Evolutionary conservation across 2,797 vertebrate genomes (phyloP), one percentile per base, ranked within the genome.

Genomic region (Xyrichtys novacula): DNA sequence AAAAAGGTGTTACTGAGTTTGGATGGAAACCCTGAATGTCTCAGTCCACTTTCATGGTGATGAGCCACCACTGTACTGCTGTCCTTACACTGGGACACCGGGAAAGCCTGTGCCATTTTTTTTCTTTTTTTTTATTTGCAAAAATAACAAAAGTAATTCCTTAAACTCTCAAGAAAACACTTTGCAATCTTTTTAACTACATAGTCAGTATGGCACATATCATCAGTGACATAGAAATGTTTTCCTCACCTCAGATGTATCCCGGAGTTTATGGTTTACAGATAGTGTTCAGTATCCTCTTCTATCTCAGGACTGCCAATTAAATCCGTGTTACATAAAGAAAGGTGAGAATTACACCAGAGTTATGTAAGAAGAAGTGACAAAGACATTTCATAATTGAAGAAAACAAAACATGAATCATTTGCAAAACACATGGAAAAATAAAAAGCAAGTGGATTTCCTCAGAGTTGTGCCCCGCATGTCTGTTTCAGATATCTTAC

Each of bases 321-420:
- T 50, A 43, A 29, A 60, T 58, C 17, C 5, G 3, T 20, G 17
- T 59, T 66, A 60, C 38, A 36, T 65, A 46, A 70, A 73, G 23
- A 50, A 36, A 67, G 25, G 20, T 53, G 62, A 31, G 32, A 68
- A 32, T 56, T n/a, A 31, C 19, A 25, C 68, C 34, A 54, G 12
- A 69, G 17, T 52, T 55, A 44, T 40, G 34, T 36, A 57, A 60
- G 10, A 6, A 39, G 39, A 47, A 22, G 22, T 62, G 61, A 59
- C 34, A 26, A 20, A 34, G 38, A 55, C 31, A 10, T 71, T 50
- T 20, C 28, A 60, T 50, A 9, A 39, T 34, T 22, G 10, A 11
- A 12, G 32, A 22, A 22, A 22, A 43, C 20, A 43, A 43, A 19
- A 11, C 19, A 22, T 22, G 28, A 31, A 59, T 57, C 4, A 32